Evolutionary conservation across 2,888 invertebrate genomes (phyloP).

Genomic region (Lottia gigantea): DNA sequence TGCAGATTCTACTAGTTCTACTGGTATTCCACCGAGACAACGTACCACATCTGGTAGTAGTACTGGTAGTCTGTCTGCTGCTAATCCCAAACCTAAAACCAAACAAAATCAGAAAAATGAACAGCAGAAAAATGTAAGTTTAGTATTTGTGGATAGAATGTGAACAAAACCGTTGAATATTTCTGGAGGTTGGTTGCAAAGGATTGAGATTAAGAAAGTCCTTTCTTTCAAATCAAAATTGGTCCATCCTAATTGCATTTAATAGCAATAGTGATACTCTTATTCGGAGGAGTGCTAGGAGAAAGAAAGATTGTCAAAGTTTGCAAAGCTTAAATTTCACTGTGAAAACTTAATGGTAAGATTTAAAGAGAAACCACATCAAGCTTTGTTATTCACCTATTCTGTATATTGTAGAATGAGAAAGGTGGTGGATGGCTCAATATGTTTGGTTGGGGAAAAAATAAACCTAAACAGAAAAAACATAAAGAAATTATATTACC

Average conservation of each 20-base stretch:
- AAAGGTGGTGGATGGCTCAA: conserved; percentile 73
- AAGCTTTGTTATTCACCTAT: background rate
- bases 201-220: no score
- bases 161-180: no score
- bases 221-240: no score
- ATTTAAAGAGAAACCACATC: background rate
- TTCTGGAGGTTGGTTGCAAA: no score
- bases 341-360: no score
- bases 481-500: conserved; percentile 96
- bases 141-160: no score
- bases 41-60: conserved; percentile 55
- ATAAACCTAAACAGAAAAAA: conserved; percentile 82
- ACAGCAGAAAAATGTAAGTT: conserved; percentile 15
- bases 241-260: conserved; percentile 16
- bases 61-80: conserved; percentile 43
- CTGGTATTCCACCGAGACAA: conserved; percentile 30
- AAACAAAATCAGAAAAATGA: conserved; percentile 16
- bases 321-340: no score
- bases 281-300: background rate
- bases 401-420: conserved; percentile 15
- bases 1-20: conserved; percentile 32
- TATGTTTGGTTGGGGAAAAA: conserved; percentile 83
- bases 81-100: conserved; percentile 2
- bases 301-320: background rate
- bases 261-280: background rate